Percentiles rank a stretch among this genome's conserved stretches.
Evolutionary conservation across 1,140 invertebrate species (phyloP).

Genomic region (Chironomus striatipennis): DNA sequence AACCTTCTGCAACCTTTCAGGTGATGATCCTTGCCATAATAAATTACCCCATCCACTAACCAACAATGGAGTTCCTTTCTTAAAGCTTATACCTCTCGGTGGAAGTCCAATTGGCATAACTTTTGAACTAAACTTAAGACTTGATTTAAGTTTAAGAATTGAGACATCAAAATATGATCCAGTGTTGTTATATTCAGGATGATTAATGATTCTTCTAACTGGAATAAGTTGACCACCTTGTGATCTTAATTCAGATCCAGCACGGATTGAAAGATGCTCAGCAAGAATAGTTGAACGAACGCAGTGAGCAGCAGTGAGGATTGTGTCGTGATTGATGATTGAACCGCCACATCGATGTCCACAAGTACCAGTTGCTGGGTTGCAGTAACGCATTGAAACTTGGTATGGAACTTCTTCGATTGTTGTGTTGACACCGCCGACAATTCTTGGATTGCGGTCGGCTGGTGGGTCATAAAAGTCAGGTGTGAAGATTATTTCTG

Average conservation of each 20-base stretch:
- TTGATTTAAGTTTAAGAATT: constrained; percentile 34
- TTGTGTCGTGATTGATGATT: constrained; percentile 41
- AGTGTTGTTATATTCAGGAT: constrained; percentile 42
- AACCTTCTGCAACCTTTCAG: constrained; percentile 26
- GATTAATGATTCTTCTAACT: not conserved
- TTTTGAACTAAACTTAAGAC: not conserved
- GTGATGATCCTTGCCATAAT: constrained; percentile 4
- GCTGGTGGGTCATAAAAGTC: too few species aligned
- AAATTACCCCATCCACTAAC: constrained; percentile 27
- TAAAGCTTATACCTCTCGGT: not conserved
- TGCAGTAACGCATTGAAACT: constrained; percentile 42
- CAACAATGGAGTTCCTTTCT: not conserved
- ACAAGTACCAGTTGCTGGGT: not conserved
- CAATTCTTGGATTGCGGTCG: not conserved
- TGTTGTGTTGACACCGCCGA: constrained; percentile 35
- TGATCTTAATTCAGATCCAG: constrained; percentile 27
- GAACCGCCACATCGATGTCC: constrained; percentile 29
- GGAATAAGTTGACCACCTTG: not conserved
- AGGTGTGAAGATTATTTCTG: not conserved
- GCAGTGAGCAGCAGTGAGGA: constrained; percentile 52
- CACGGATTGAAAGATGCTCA: constrained; percentile 29
- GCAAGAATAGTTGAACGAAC: constrained; percentile 37
- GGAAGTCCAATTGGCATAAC: not conserved
- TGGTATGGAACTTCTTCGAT: constrained; percentile 46
- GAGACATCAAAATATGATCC: constrained; percentile 92